Base-by-base conservation (phyloP, 2,888 invertebrate genomes). In the Pyrrhosoma nymphula region DNA sequence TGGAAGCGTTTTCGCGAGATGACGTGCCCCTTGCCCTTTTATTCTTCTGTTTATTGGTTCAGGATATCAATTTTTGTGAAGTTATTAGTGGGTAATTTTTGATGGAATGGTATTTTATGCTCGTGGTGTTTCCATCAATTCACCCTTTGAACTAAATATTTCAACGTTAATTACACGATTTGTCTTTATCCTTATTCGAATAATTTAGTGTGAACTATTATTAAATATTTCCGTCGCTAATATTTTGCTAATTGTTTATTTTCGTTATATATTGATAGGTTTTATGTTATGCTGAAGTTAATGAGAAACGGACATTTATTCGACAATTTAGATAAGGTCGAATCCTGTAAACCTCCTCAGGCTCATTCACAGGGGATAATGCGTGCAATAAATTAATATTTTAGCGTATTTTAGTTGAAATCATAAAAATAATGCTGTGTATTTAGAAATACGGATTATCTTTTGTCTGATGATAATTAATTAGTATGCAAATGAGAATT, bases 401-500 rank as follows among this genome's bases (percentile, higher is more conserved):
- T 35, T 30, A 82, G 30, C 82, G 82, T 35, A 82, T 82, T 82
- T 82, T 82, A 82, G 82, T 30, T 30, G 82, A 35, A 82, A 82
- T 82, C 35, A 82, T 82, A 82, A 82, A 69, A 30, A 35, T 82
- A 35, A 82, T 82, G 82, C 30, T 35, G 30, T 82, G 30, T 26
- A 69, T 12, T 1, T 82, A 82, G 82, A 82, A 82, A 82, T 82
- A 82, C 35, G 82, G 30, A 35, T 82, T 82, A 14, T 82, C 12
- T 82, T 82, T 82, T 35, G 14, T 0, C 18, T n/a, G 35, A 82
- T 82, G 16, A n/a, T 82, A 82, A 82, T 82, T 82, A 82, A 82
- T 82, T 82, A 35, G 35, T 82, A 82, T 82, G 82, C 35, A 82
- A 82, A 82, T 82, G 82, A 82, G 82, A 82, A 82, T 82, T 82